Percentiles rank a stretch among this genome's conserved stretches.
These are phyloP conservation scores for Homalodisca vitripennis DNA, from an alignment of 1,140 invertebrate species.

Conservation along the genomic window DNA sequence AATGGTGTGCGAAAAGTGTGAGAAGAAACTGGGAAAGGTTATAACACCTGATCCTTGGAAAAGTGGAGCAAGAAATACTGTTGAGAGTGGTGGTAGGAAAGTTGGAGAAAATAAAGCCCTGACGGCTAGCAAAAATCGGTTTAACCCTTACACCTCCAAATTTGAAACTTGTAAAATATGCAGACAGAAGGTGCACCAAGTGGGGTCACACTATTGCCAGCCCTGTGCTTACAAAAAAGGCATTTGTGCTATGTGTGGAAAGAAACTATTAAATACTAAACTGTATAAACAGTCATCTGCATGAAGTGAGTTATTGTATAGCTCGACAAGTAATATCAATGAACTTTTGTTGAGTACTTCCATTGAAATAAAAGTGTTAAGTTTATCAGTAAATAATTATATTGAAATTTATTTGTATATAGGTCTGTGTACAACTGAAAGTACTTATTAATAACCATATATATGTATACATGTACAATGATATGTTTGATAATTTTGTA, in stretches of 20 bases:
- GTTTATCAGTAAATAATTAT: no score
- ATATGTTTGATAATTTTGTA: no score
- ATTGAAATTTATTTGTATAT: no score
- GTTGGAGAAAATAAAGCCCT: conserved; percentile 93
- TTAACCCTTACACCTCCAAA: conserved; percentile 79
- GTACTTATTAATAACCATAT: no score
- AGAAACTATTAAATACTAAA: conserved; percentile 91
- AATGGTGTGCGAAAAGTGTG: conserved; percentile 93
- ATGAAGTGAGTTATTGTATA: conserved; percentile 56
- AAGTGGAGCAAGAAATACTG: conserved; percentile 82
- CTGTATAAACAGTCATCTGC: conserved; percentile 94
- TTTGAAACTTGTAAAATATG: conserved; percentile 93
- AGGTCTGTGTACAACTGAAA: no score
- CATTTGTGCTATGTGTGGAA: conserved; percentile 99
- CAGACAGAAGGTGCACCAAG: conserved; percentile 88
- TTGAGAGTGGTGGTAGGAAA: conserved; percentile 79
- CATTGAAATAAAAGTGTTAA: no score
- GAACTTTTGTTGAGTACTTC: no score
- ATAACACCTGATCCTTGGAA: conserved; percentile 98
- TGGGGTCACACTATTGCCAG: conserved; percentile 96
- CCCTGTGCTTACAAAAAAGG: conserved; percentile 91
- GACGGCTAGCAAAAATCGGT: conserved; percentile 77
- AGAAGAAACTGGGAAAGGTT: conserved; percentile 83
- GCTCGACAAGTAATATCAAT: no score
- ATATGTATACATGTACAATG: no score